phyloP scores from a whole-genome alignment of 2,797 vertebrate species.

The Sebastes minor region DNA sequence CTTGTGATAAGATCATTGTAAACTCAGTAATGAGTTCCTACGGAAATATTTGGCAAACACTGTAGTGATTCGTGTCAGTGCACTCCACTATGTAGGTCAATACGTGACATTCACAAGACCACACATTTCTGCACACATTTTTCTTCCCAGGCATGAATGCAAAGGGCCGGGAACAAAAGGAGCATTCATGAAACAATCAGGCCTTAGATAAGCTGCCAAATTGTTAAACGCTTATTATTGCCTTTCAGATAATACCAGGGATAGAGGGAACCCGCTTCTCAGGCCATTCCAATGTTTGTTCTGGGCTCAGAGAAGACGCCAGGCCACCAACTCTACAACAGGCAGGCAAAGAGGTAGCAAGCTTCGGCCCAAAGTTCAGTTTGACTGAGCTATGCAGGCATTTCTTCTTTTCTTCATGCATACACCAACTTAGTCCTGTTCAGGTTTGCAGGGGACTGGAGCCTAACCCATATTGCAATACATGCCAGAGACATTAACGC shows the following conservation, averaged over 20 bases:
- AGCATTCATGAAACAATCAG: slow-evolving; percentile 56
- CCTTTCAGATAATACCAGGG: slow-evolving; percentile 73
- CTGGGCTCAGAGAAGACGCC: slow-evolving; percentile 53
- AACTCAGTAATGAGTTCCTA: neutral
- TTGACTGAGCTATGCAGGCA: neutral
- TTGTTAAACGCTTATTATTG: slow-evolving; percentile 64
- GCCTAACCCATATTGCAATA: neutral
- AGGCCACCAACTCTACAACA: slow-evolving; percentile 37
- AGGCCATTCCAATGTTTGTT: slow-evolving; percentile 72
- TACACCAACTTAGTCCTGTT: neutral
- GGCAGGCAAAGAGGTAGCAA: slow-evolving; percentile 64
- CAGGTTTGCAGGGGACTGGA: neutral
- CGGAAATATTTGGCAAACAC: neutral
- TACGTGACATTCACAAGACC: slow-evolving; percentile 60
- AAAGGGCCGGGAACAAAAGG: slow-evolving; percentile 54
- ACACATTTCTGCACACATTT: slow-evolving; percentile 15
- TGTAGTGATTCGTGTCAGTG: neutral
- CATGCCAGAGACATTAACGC: neutral
- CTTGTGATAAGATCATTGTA: neutral
- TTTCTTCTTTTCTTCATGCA: neutral
- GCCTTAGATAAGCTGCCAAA: slow-evolving; percentile 62
- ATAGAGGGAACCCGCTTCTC: slow-evolving; percentile 48
- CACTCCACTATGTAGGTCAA: slow-evolving; percentile 47
- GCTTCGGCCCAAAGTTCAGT: neutral
- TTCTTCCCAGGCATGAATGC: slow-evolving; percentile 32